Evolutionary conservation across 2,113 vertebrate genomes (phyloP), one percentile per base, ranked within the genome.

Genomic region (Mirza zaza): DNA sequence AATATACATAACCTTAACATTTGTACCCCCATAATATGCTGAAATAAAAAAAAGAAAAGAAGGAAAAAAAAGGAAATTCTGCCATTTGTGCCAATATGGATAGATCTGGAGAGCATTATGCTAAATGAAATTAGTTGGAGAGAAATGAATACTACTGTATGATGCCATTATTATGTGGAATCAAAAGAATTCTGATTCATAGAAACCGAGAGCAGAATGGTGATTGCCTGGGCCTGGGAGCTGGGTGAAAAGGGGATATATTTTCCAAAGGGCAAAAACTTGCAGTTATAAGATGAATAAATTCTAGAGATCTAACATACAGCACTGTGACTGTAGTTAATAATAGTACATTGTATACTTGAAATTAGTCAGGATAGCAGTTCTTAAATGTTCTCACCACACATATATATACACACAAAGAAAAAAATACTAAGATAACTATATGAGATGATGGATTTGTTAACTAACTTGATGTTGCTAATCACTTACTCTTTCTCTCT

Each of bases 161-260:
- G 6, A 25, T 63, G 0, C 13, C 48, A 21, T 34, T 52, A 18
- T 32, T 61, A 61, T 59, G 14, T 63, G 20, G 25, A 11, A 14
- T 76, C 12, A 25, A 42, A 32, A 75, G 18, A 83, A 76, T 13
- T 18, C 48, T 18, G 73, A 61, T 3, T 84, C 18, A 63, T 2
- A 21, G 11, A 39, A 36, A 29, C 21, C 42, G 34, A 65, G 17
- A 29, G 12, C 32, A 12, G 7, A 67, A 20, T 15, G 15, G 14
- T 73, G 14, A 39, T 36, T 50, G 9, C 5, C 23, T 70, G 13
- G 32, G 9, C 0, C 5, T 15, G 1, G 17, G 18, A 6, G 6
- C 1, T 63, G 7, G 18, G 36, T 3, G 8, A 55, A 55, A 29
- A 71, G 21, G 27, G 5, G 15, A 55, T 1, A 17, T 87, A 21